Base-by-base conservation (phyloP, 2,113 vertebrate species). In the Ochotona curzoniae region DNA sequence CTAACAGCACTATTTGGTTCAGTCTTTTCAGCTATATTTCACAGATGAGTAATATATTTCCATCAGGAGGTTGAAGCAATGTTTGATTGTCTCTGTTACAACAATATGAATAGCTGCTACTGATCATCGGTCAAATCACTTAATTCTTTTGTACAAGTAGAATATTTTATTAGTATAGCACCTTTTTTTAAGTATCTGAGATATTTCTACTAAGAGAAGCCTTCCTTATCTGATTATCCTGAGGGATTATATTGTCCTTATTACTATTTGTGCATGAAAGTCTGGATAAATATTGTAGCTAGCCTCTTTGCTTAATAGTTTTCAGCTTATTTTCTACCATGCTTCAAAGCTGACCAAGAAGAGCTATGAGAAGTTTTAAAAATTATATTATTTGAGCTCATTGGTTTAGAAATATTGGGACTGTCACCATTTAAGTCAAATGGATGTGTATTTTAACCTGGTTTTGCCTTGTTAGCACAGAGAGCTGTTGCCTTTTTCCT, bases 171-270 rank as follows among this genome's bases (percentile, higher is more conserved):
- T 88, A 88, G 35, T 90, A 35, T 83, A 69, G 94, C 83, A 91
- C 32, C 38, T 51, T 93, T 89, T 86, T 90, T n/a, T 17, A 64
- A 73, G 54, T 76, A 86, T n/a, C 25, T 93, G 26, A 57, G 92
- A 60, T 93, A 71, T 83, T 92, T 92, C 30, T 90, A 57, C 95
- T 93, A 80, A 51, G n/a, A 83, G 38, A 91, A 95, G 86, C 21
- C 90, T 92, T 35, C 13, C 23, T 11, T 90, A 38, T 81, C 96
- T 96, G 83, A 88, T 83, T 86, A 86, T 32, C 75, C 49, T 73
- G 30, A 96, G 63, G 61, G 76, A 71, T 57, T 76, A 51, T 38
- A 81, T 94, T 30, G 38, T 44, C 38, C 87, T 93, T 61, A 80
- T 92, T 94, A 90, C 78, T 95, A 88, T 88, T 92, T 93, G 8